Evolutionary conservation across 2,113 vertebrate genomes (phyloP), one percentile per base, ranked within the genome.

Genomic region (Peromyscus leucopus): DNA sequence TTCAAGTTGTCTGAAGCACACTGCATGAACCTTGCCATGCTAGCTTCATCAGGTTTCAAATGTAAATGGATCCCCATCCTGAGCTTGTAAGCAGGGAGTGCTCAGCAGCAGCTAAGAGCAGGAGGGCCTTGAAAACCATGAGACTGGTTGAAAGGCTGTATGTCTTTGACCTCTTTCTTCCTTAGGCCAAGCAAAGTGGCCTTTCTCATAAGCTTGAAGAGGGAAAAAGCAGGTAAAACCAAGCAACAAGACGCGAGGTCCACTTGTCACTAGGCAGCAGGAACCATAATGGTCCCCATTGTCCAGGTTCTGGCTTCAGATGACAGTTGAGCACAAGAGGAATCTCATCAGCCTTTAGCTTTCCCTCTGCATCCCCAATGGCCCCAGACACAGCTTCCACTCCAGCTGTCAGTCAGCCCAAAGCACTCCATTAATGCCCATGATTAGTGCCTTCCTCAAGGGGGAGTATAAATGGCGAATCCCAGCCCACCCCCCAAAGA

Each of bases 401-500:
- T 91, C 9, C 92, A 95, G 51, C 87, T 97, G 74, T 90, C 97
- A 90, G 46, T 90, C 96, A 98, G 95, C 61, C 89, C 97, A 5
- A 89, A 83, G 88, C 19, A 8, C 89, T 83, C 86, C 19, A 94
- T 88, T 91, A 98, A 98, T 16, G 22, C 13, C 95, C 75, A 2
- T 91, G 92, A 98, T 97, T 97, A 98, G 51, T 0, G 5, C 57
- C 89, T 97, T 98, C 74, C 76, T 72, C 93, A 96, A 0, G 31
- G 88, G 97, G 39, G 90, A 95, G 79, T 94, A 69, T 96, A 93
- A 93, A 94, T 89, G 90, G 96, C 96, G 94, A 95, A 93, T 98
- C 95, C 71, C 75, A 94, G 83, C 72, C 95, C 94, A 97, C 92
- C 83, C 95, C 75, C 82, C 76, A 76, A 83, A 96, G 97, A 80